These are phyloP conservation scores for Eulacestoma nigropectus DNA, from an alignment of 2,113 vertebrate species.

Conservation along the genomic window DNA sequence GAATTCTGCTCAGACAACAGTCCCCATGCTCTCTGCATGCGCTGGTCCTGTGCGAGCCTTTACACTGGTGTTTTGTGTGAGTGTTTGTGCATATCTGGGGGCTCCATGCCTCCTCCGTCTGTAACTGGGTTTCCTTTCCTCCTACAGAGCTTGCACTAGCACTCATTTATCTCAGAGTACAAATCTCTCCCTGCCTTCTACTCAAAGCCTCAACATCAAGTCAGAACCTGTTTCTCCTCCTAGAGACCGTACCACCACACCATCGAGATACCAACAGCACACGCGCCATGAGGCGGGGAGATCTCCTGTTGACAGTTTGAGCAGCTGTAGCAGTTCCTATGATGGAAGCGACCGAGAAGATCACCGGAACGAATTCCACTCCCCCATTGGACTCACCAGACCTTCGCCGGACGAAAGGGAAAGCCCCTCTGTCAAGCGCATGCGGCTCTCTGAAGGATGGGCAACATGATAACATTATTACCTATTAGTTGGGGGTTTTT, in stretches of 20 bases:
- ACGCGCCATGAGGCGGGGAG: constrained; percentile 95
- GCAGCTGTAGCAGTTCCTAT: constrained; percentile 98
- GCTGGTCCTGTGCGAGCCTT: constrained; percentile 25
- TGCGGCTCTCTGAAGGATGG: constrained; percentile 98
- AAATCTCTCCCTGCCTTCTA: constrained; percentile 99
- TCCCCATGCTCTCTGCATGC: neutral
- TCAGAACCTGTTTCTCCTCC: constrained; percentile 99
- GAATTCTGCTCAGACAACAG: neutral
- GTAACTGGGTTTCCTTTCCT: constrained; percentile 97
- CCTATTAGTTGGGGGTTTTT: constrained; percentile 66
- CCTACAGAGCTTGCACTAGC: constrained; percentile 99
- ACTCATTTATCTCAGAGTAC: constrained; percentile 99
- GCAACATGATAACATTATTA: constrained; percentile 92
- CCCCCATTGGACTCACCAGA: constrained; percentile 95
- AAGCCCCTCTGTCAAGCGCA: constrained; percentile 97
- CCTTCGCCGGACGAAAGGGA: constrained; percentile 93
- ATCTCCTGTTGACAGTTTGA: constrained; percentile 97
- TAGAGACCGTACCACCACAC: constrained; percentile 98
- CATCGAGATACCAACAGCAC: constrained; percentile 90
- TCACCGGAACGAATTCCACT: constrained; percentile 97
- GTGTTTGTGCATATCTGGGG: constrained; percentile 78
- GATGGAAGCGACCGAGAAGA: constrained; percentile 98
- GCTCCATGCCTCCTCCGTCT: constrained; percentile 82
- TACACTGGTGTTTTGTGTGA: constrained; percentile 67
- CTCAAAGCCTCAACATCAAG: constrained; percentile 99